A percentile compares a stretch with the other conserved stretches of the same genome.
These are phyloP conservation scores for Peromyscus leucopus DNA, from an alignment of 2,113 vertebrate species.

Conservation along the genomic window DNA sequence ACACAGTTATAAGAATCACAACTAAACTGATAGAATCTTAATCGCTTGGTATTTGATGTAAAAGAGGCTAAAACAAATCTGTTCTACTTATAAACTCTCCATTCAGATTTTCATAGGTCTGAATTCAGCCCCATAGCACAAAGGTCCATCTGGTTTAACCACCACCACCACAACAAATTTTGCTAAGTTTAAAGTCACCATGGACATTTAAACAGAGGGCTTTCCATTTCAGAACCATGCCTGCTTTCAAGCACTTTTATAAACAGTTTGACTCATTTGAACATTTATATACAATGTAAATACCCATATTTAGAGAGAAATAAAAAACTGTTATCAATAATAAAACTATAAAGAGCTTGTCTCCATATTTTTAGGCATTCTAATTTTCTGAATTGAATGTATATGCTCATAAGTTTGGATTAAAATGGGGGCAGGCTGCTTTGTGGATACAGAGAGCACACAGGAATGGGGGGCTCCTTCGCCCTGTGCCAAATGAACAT, in stretches of 20 bases:
- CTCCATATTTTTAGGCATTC: background rate
- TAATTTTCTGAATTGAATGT: background rate
- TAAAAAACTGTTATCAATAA: background rate
- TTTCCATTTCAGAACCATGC: background rate
- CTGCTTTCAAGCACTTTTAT: slow-evolving; percentile 4
- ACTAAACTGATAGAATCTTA: background rate
- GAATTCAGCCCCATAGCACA: background rate
- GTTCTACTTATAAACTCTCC: background rate
- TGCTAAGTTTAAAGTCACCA: slow-evolving; percentile 24
- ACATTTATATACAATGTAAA: background rate
- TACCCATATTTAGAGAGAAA: slow-evolving; percentile 12
- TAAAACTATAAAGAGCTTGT: slow-evolving; percentile 27
- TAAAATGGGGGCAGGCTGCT: background rate
- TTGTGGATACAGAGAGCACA: background rate
- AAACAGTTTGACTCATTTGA: slow-evolving; percentile 23
- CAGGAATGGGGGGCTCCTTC: background rate
- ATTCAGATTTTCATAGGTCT: slow-evolving; percentile 9
- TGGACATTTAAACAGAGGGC: background rate
- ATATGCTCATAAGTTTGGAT: slow-evolving; percentile 10
- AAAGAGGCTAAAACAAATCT: slow-evolving; percentile 10
- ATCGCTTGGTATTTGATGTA: background rate
- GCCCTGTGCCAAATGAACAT: background rate
- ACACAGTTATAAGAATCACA: slow-evolving; percentile 3
- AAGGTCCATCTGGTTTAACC: background rate
- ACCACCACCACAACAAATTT: background rate